Evolutionary conservation across 2,797 vertebrate species (phyloP).

Genomic region (Acridotheres tristis): DNA sequence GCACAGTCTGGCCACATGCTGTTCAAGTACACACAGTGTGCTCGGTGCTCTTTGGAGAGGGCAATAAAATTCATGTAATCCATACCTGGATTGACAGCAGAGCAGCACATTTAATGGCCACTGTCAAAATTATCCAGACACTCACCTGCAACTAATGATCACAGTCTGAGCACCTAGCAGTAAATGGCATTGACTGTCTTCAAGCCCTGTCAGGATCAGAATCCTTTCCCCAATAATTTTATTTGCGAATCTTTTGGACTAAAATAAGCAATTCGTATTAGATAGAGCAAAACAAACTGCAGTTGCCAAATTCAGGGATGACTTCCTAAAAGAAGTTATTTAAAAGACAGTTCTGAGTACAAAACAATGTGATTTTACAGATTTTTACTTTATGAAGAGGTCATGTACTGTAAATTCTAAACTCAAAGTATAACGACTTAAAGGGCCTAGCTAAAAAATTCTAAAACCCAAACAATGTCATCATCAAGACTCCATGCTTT

Average conservation of each 20-base stretch:
- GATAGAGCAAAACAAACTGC: background rate
- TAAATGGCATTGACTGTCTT: fast-evolving
- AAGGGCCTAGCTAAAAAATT: background rate
- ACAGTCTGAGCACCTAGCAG: background rate
- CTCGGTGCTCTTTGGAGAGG: background rate
- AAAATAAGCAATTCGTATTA: background rate
- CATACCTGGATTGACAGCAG: background rate
- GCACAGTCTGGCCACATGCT: background rate
- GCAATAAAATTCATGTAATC: background rate
- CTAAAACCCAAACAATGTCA: background rate
- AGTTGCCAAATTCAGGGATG: background rate
- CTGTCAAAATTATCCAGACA: background rate
- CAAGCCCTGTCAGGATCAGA: background rate
- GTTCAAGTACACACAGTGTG: fast-evolving
- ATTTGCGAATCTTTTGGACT: background rate
- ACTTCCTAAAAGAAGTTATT: background rate
- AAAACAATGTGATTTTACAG: background rate
- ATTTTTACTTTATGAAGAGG: background rate
- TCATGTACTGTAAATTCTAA: background rate
- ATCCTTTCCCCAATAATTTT: background rate
- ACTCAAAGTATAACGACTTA: background rate
- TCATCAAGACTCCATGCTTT: background rate
- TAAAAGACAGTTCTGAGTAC: background rate
- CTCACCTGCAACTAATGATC: background rate
- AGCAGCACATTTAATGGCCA: background rate